Evolutionary conservation across 2,797 vertebrate genomes (phyloP), one percentile per base, ranked within the genome.

Genomic region (Enteromius thamalakanensis): DNA sequence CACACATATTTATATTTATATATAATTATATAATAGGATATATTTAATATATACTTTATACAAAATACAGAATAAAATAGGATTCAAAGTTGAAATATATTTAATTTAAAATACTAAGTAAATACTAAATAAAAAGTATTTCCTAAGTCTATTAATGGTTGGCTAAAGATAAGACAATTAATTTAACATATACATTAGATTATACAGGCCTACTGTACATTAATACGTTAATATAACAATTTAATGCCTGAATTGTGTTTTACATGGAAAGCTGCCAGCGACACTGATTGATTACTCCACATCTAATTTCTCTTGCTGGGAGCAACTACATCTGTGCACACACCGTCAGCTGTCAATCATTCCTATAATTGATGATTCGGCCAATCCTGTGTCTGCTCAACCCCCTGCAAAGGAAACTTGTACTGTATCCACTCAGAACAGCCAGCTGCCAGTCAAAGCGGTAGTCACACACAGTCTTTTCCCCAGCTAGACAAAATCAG

Each of bases 241-340:
- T 62, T 69, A 55, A 75, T 75, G 40, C 29, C 8, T 49, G 53
- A 62, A 81, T 76, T 69, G 62, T 55, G 49, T 51, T 83, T 81
- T 84, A 55, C 70, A 64, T 82, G 55, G 75, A 68, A 76, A 82
- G 51, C 65, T 79, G 70, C 15, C 87, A 93, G 95, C 94, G 94
- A 95, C 94, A 95, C 94, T 96, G 95, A 96, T 96, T 95, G 95
- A 96, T 96, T 94, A 96, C 94, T 95, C 94, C 94, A 94, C 94
- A 94, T 94, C 94, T 95, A 95, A 96, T 95, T 96, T 96, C 95
- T 95, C 94, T 93, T 94, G 94, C 95, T 94, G 92, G 92, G 93
- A 95, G 95, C 94, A 93, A 94, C 93, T 95, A 95, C 95, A 96
- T 96, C 95, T 96, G 94, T 94, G 95, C 94, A 96, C 95, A 94